These are phyloP conservation scores for Typhlomys cinereus DNA, from an alignment of 2,113 vertebrate species.

Conservation along the genomic window DNA sequence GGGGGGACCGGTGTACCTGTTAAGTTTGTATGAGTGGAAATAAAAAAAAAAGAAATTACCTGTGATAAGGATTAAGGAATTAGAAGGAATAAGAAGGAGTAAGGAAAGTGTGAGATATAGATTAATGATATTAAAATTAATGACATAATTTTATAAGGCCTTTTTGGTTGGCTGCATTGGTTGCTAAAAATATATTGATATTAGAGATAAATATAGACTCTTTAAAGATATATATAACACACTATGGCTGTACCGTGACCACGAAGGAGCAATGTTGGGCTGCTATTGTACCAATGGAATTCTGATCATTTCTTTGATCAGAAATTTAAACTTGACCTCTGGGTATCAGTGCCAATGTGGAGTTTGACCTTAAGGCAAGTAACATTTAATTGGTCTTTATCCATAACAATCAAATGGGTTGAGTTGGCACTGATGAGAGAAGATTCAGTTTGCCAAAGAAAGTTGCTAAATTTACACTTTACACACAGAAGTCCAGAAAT, in stretches of 20 bases:
- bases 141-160: no score
- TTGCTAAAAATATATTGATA: no score
- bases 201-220: no score
- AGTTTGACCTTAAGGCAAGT: conserved; percentile 58
- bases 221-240: conserved; percentile 48
- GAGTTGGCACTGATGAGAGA: conserved; percentile 61
- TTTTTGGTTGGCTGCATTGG: no score
- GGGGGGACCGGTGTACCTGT: no score
- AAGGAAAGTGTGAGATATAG: no score
- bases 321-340: conserved; percentile 53
- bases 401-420: conserved; percentile 63
- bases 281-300: not conserved
- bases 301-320: conserved; percentile 54
- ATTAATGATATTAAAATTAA: no score
- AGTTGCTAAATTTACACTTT: conserved; percentile 70
- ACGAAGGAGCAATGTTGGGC: conserved; percentile 33
- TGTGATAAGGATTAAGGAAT: no score
- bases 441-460: conserved; percentile 69
- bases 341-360: conserved; percentile 2
- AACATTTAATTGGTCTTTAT: conserved; percentile 71
- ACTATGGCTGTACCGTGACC: not conserved
- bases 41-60: no score
- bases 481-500: conserved; percentile 70
- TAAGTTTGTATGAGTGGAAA: no score
- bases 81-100: no score